These are phyloP conservation scores for Coregonus ussuriensis DNA, from an alignment of 2,797 vertebrate genomes.

Conservation along the genomic window DNA sequence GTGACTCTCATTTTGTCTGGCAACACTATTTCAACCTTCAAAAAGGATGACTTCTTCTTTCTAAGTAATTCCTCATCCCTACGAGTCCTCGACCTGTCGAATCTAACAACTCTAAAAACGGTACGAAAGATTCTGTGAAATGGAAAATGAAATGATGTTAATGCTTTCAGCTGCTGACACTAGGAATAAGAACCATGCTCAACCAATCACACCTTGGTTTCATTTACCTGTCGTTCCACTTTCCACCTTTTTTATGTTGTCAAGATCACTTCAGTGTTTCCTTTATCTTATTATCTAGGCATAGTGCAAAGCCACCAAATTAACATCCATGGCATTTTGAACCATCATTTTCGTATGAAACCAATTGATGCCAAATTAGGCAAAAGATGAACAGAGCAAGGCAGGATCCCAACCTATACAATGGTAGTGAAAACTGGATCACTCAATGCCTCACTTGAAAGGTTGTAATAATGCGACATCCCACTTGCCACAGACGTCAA, in stretches of 20 bases:
- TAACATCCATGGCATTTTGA: background rate
- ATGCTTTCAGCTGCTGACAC: background rate
- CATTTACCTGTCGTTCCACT: background rate
- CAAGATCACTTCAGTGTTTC: background rate
- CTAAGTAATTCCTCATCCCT: conserved; percentile 78
- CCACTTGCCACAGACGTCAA: background rate
- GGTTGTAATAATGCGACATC: background rate
- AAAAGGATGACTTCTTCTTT: conserved; percentile 80
- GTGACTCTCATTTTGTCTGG: conserved; percentile 73
- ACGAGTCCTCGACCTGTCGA: conserved; percentile 81
- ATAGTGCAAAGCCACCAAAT: background rate
- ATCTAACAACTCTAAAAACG: conserved; percentile 76
- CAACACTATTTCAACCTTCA: conserved; percentile 79
- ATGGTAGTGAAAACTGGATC: background rate
- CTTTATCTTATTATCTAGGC: background rate
- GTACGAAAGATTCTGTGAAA: conserved; percentile 67
- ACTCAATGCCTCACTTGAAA: background rate
- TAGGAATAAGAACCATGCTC: background rate
- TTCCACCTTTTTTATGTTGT: background rate
- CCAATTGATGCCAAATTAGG: too few relatives aligned
- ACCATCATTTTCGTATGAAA: background rate
- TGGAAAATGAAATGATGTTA: background rate
- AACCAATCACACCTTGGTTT: background rate
- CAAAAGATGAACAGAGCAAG: too few relatives aligned
- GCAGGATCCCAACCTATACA: too few relatives aligned